Evolutionary conservation across 2,888 invertebrate species (phyloP).

Genomic region (Lasioglossum calceatum): DNA sequence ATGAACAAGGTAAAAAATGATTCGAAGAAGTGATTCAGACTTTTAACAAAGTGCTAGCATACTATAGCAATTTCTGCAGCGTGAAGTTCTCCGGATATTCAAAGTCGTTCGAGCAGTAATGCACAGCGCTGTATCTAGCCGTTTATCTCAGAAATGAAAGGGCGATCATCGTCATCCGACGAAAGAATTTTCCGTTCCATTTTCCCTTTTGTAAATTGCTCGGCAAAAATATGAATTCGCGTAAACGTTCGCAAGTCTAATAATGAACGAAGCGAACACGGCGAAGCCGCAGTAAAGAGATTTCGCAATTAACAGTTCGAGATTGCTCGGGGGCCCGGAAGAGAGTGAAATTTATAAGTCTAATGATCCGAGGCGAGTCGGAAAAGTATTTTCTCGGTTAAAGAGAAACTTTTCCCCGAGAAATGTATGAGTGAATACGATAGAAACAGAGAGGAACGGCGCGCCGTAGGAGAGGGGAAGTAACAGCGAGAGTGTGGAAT

Average conservation of each 20-base stretch:
- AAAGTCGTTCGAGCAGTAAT: background rate
- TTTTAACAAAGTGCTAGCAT: background rate
- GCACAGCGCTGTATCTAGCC: background rate
- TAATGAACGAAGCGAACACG: constrained; percentile 17
- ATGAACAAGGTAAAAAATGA: background rate
- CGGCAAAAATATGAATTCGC: background rate
- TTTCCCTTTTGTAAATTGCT: constrained; percentile 1
- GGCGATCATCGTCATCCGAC: background rate
- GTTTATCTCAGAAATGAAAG: background rate
- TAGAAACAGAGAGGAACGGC: background rate
- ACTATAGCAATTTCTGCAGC: background rate
- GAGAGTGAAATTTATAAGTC: constrained; percentile 68
- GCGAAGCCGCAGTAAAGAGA: background rate
- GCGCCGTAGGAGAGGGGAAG: constrained; percentile 8
- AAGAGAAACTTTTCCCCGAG: constrained; percentile 43
- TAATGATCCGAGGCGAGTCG: constrained; percentile 65
- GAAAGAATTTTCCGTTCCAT: constrained; percentile 2
- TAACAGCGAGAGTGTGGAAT: constrained; percentile 70
- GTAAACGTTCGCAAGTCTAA: background rate
- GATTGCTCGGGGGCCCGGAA: constrained; percentile 41
- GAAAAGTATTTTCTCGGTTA: constrained; percentile 61
- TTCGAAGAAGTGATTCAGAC: background rate
- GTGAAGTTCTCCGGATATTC: background rate
- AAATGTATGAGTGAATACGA: background rate
- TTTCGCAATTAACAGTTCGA: constrained; percentile 64